These are phyloP conservation scores for Umimayanthus chanpuru DNA, from an alignment of 92 coral and sea anemone genomes.

Conservation along the genomic window DNA sequence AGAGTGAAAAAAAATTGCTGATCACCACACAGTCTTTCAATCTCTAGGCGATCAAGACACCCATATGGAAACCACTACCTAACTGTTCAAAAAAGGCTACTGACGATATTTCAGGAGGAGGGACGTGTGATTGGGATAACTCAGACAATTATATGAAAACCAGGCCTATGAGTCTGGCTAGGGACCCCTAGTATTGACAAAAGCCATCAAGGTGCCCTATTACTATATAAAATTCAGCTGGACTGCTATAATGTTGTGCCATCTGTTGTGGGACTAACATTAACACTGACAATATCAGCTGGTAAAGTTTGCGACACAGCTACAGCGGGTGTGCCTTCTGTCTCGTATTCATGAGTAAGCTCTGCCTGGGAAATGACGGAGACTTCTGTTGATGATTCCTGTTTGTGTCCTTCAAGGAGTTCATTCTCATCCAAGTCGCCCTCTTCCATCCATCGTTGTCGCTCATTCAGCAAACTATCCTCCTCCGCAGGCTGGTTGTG, in stretches of 20 bases:
- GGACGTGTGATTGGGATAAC: too few relatives aligned
- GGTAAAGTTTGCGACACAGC: slow-evolving; percentile 49
- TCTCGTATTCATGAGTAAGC: slow-evolving; percentile 66
- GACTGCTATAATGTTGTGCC: slow-evolving; percentile 63
- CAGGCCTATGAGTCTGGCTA: too few relatives aligned
- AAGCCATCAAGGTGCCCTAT: too few relatives aligned
- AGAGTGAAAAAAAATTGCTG: too few relatives aligned
- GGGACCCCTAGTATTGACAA: too few relatives aligned
- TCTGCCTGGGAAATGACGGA: slow-evolving; percentile 59
- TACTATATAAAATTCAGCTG: neutral
- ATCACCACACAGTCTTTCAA: too few relatives aligned
- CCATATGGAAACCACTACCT: too few relatives aligned
- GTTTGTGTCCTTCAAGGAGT: slow-evolving; percentile 44
- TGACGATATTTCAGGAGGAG: too few relatives aligned
- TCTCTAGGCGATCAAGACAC: too few relatives aligned
- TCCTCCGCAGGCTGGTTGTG: slow-evolving; percentile 81
- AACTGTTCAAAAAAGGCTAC: too few relatives aligned
- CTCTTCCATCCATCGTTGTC: slow-evolving; percentile 91
- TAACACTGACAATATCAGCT: slow-evolving; percentile 67
- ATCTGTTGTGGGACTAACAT: slow-evolving; percentile 49
- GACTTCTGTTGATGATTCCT: slow-evolving; percentile 42
- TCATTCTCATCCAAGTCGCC: slow-evolving; percentile 76
- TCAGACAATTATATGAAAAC: too few relatives aligned
- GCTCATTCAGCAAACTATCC: slow-evolving; percentile 74
- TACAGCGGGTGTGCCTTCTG: slow-evolving; percentile 55